Conservation (phyloP, 2,888 invertebrate genomes). For the Drosophila lutescens region DNA sequence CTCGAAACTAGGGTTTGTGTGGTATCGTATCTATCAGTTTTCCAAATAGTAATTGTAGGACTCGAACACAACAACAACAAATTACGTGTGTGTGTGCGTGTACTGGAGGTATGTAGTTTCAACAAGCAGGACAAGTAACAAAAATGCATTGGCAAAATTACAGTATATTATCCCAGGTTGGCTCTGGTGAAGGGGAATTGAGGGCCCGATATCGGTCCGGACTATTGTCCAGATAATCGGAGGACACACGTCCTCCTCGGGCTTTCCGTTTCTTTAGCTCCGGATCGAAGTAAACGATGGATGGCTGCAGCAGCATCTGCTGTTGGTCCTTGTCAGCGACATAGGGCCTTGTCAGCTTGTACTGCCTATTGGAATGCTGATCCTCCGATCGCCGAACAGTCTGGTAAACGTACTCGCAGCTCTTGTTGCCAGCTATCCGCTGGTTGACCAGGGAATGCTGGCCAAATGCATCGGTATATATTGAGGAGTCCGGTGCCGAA, state of each 20-base stretch:
- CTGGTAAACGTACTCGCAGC: constrained; percentile 49
- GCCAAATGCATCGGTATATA: constrained; percentile 42
- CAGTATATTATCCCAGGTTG: constrained; percentile 65
- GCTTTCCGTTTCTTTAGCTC: constrained; percentile 60
- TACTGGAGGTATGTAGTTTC: constrained; percentile 32
- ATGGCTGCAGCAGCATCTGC: constrained; percentile 30
- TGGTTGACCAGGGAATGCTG: constrained; percentile 21
- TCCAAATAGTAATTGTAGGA: constrained; percentile 9
- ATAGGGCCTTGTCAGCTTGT: constrained; percentile 24
- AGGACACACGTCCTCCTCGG: constrained; percentile 28
- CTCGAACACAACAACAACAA: constrained; percentile 36
- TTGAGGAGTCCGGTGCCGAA: constrained; percentile 42
- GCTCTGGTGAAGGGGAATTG: constrained; percentile 46
- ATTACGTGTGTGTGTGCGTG: constrained; percentile 40
- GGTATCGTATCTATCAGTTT: constrained; percentile 12
- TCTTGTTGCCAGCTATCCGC: constrained; percentile 42
- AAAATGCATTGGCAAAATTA: constrained; percentile 47
- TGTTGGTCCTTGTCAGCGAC: constrained; percentile 23
- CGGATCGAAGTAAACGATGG: constrained; percentile 22
- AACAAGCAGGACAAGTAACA: constrained; percentile 35
- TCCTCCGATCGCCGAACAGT: constrained; percentile 37
- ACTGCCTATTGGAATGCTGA: constrained; percentile 37
- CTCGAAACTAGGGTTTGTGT: constrained; percentile 34
- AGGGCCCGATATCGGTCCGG: constrained; percentile 34
- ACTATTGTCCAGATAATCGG: constrained; percentile 52